These are phyloP conservation scores for Lucinisca nassula DNA, from an alignment of 2,888 invertebrate genomes.

Conservation along the genomic window DNA sequence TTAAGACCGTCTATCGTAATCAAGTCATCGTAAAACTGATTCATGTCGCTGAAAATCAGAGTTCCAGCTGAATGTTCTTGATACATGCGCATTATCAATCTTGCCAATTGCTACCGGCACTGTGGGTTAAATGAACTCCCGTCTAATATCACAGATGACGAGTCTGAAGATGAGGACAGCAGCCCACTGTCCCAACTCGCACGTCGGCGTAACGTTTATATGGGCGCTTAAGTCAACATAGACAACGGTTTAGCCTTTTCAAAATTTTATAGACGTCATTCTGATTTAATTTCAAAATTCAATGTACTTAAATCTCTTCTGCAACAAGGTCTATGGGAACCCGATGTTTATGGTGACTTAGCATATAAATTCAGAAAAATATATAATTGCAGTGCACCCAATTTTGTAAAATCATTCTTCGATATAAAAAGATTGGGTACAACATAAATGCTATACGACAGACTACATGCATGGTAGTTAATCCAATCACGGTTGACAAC, in stretches of 20 bases:
- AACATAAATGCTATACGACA: too few species aligned
- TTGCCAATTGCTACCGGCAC: conserved; percentile 8
- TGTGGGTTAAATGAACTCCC: neutral
- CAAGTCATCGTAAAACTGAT: neutral
- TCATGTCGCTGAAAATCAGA: neutral
- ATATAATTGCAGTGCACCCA: too few species aligned
- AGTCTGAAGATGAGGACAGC: neutral
- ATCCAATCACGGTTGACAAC: too few species aligned
- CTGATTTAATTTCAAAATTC: too few species aligned
- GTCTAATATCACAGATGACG: neutral
- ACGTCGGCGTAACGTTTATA: neutral
- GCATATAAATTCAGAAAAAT: too few species aligned
- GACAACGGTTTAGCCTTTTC: neutral
- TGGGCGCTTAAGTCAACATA: neutral
- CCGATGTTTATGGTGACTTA: too few species aligned
- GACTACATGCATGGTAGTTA: too few species aligned
- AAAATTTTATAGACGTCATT: too few species aligned
- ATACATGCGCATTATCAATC: neutral
- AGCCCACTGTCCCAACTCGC: neutral
- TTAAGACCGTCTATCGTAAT: conserved; percentile 48
- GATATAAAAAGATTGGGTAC: too few species aligned
- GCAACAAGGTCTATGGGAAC: too few species aligned
- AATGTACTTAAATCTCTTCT: too few species aligned
- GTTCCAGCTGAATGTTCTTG: neutral
- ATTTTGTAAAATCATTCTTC: too few species aligned